phyloP scores from a whole-genome alignment of 2,888 invertebrate genomes.

The Linyphia triangularis region DNA sequence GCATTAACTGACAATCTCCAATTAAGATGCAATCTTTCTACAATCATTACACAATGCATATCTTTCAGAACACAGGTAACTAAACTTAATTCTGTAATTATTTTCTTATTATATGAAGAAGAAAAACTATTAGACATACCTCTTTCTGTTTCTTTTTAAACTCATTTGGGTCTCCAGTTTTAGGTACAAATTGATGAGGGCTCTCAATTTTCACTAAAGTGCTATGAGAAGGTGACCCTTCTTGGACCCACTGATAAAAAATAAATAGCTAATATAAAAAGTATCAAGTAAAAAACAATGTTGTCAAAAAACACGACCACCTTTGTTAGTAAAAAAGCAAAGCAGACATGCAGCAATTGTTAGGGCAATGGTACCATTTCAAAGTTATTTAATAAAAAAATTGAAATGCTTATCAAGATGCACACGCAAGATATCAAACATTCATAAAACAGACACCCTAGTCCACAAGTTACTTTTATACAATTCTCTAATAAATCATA shows the following conservation, averaged over 20 bases:
- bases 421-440: too few relatives aligned
- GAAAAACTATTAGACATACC: slow-evolving; percentile 86
- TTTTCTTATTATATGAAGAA: too few relatives aligned
- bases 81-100: too few relatives aligned
- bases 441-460: too few relatives aligned
- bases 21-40: neutral
- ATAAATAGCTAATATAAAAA: neutral
- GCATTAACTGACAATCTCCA: too few relatives aligned
- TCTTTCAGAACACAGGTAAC: too few relatives aligned
- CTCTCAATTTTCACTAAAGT: slow-evolving; percentile 96
- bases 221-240: slow-evolving; percentile 93
- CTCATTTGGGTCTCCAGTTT: slow-evolving; percentile 91
- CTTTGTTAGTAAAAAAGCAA: slow-evolving; percentile 55
- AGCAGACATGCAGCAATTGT: slow-evolving; percentile 41
- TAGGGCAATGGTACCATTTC: neutral
- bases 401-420: too few relatives aligned
- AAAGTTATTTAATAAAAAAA: too few relatives aligned
- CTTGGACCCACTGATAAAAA: slow-evolving; percentile 92
- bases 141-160: slow-evolving; percentile 97
- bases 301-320: slow-evolving; percentile 6
- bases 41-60: neutral
- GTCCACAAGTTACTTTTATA: too few relatives aligned
- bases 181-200: slow-evolving; percentile 97
- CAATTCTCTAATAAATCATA: too few relatives aligned
- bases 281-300: neutral